A percentile compares a stretch with the other conserved stretches of the same genome.
phyloP scores from a whole-genome alignment of 2,113 vertebrate species.

The Chlamydotis undulata region DNA sequence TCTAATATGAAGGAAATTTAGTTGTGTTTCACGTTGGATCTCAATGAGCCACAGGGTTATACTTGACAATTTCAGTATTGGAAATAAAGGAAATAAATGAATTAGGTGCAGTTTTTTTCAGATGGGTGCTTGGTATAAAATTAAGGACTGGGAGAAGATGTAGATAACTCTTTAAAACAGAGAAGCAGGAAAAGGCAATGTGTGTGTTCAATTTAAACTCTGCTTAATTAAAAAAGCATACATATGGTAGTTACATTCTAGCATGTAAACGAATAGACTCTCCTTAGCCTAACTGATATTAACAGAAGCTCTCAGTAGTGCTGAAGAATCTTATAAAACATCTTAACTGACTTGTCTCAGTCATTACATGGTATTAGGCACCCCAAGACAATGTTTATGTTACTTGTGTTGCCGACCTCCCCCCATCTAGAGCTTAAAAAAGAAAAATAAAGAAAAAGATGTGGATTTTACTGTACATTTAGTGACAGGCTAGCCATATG shows the following conservation, averaged over 20 bases:
- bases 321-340: neutral
- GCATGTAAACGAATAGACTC: neutral
- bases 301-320: neutral
- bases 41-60: neutral
- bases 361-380: neutral
- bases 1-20: constrained; percentile 3
- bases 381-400: neutral
- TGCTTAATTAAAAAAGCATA: constrained; percentile 19
- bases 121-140: neutral
- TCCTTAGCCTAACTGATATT: neutral
- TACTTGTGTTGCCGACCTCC: neutral
- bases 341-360: constrained; percentile 4
- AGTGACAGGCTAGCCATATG: constrained; percentile 21
- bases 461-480: constrained; percentile 37
- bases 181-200: neutral
- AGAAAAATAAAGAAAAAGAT: neutral
- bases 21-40: neutral
- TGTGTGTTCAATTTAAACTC: constrained; percentile 5
- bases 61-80: neutral
- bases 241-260: neutral
- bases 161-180: neutral
- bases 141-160: neutral
- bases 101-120: constrained; percentile 21
- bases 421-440: neutral
- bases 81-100: constrained; percentile 29